Evolutionary conservation across 1,140 invertebrate genomes (phyloP).

Genomic region (Solen grandis): DNA sequence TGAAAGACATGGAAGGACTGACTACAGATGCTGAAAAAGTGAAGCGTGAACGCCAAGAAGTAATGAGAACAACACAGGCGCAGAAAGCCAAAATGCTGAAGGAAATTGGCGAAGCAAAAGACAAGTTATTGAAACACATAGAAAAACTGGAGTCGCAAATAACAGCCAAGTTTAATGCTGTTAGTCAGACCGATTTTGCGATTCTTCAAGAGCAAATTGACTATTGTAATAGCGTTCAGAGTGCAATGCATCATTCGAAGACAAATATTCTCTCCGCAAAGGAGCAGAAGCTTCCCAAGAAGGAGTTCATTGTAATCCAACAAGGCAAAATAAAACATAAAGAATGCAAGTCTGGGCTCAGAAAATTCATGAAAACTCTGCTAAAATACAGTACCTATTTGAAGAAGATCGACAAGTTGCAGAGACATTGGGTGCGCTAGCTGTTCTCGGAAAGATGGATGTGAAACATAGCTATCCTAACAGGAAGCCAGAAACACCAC

Average conservation of each 20-base stretch:
- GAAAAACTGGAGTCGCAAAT: conserved; percentile 51
- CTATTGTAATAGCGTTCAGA: conserved; percentile 52
- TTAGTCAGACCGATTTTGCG: conserved; percentile 38
- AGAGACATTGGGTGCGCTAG: conserved; percentile 29
- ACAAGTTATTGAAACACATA: conserved; percentile 44
- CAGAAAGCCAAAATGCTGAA: conserved; percentile 48
- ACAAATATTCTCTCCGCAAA: conserved; percentile 27
- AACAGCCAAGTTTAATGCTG: conserved; percentile 39
- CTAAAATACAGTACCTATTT: conserved; percentile 45
- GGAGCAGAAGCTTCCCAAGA: conserved; percentile 34
- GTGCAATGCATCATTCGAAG: conserved; percentile 48
- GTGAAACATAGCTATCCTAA: conserved; percentile 47
- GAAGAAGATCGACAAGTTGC: conserved; percentile 44
- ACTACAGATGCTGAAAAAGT: conserved; percentile 27
- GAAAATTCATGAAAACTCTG: conserved; percentile 46
- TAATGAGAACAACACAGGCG: conserved; percentile 27
- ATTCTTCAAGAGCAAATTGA: conserved; percentile 48
- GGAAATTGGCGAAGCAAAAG: conserved; percentile 41
- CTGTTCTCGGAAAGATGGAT: conserved; percentile 36
- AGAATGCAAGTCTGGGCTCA: conserved; percentile 28
- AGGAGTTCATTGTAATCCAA: conserved; percentile 42
- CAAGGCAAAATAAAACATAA: conserved; percentile 43
- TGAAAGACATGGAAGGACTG: conserved; percentile 42
- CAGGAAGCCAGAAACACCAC: conserved; percentile 27
- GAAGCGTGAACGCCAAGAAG: conserved; percentile 47